Conservation (phyloP, 2,797 vertebrate genomes). For the Rhynchonycteris naso region DNA sequence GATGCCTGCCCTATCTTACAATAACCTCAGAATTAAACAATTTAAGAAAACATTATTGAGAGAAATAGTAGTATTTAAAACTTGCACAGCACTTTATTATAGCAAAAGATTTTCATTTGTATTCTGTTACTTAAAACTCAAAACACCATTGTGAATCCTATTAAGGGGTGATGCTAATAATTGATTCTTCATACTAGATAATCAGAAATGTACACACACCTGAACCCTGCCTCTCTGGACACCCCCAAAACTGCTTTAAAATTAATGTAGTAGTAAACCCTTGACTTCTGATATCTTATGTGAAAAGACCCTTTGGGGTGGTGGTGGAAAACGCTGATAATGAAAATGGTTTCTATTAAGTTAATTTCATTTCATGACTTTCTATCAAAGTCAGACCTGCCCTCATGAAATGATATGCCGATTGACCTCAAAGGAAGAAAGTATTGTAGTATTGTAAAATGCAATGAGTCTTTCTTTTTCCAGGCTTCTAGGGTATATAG, state of each 20-base stretch:
- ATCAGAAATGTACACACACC: neutral
- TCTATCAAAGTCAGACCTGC: neutral
- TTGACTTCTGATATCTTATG: neutral
- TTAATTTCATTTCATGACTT: neutral
- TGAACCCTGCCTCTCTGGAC: neutral
- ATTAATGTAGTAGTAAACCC: neutral
- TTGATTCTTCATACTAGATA: neutral
- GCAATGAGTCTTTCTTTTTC: neutral
- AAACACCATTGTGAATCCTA: neutral
- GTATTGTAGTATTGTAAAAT: neutral
- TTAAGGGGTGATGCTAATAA: neutral
- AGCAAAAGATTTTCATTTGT: neutral
- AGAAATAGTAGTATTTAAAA: neutral
- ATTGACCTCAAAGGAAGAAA: neutral
- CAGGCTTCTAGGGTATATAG: neutral
- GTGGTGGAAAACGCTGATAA: fast-evolving
- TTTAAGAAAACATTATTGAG: neutral
- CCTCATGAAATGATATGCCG: neutral
- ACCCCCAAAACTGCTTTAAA: neutral
- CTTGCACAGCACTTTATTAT: neutral
- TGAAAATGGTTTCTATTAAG: neutral
- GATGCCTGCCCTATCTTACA: neutral
- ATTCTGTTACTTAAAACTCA: neutral
- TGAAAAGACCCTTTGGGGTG: fast-evolving
- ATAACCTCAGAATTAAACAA: neutral